Evolutionary conservation across 2,888 invertebrate species (phyloP), one percentile per base, ranked within the genome.

Genomic region (Drosophila setosimentum): DNA sequence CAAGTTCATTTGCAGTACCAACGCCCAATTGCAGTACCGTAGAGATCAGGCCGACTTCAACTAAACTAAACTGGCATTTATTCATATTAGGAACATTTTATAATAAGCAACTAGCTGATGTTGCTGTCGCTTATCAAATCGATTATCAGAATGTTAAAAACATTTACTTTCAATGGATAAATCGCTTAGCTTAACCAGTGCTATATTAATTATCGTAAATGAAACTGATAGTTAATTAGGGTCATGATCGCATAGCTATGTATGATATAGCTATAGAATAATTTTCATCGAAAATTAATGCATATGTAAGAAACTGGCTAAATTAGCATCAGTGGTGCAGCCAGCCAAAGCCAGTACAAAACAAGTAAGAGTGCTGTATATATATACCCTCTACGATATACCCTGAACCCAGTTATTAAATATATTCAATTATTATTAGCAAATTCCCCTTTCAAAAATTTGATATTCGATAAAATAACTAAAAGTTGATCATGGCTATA

Each of bases 1-100:
- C 61, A 61, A 37, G 37, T 29, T 30, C 58, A 57, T 61, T 57
- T 37, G 29, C 18, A 51, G 67, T 18, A 65, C 30, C 66, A 49
- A 30, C n/a, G 49, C 1, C 30, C 18, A 50, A 33, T 27, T 24
- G 2, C 30, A 35, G 2, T 37, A 10, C 11, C 18, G 4, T 24
- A n/a, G 6, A 42, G 42, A 21, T 21, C 21, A 21, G 13, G 13
- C 7, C 21, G 21, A 21, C 45, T 7, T 21, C 3, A 21, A 13
- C 13, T 21, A 2, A 1, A 13, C 13, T 21, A 7, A 21, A 7
- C 21, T 45, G 21, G 6, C 0, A 3, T 37, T 8, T 18, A 37
- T 37, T 18, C n/a, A n/a, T n/a, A n/a, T n/a, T n/a, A n/a, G n/a
- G n/a, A n/a, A n/a, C n/a, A n/a, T 5, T 33, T 33, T 13, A 13